Percentiles rank a stretch among this genome's conserved stretches.
Conservation (phyloP, 2,888 invertebrate genomes). For the Meteorus colon region DNA sequence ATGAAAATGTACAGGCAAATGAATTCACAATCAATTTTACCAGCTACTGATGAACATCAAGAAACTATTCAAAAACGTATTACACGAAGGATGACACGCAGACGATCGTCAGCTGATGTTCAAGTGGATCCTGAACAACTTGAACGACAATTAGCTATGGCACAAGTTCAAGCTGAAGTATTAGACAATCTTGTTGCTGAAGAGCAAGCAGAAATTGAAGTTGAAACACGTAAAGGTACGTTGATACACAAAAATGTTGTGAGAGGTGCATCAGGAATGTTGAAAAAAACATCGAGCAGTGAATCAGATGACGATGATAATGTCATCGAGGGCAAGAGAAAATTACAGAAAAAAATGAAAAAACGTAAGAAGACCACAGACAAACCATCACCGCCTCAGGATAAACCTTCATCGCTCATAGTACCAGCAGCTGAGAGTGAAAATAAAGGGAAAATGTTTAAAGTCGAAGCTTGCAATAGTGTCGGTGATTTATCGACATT, state of each 20-base stretch:
- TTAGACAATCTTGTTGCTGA: constrained; percentile 69
- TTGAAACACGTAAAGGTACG: constrained; percentile 63
- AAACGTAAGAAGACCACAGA: constrained; percentile 58
- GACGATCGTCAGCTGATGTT: constrained; percentile 67
- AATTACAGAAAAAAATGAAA: constrained; percentile 56
- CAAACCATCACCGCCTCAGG: constrained; percentile 50
- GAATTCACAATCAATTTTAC: constrained; percentile 48
- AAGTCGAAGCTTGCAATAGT: constrained; percentile 68
- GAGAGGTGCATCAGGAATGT: constrained; percentile 30
- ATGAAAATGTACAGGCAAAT: constrained; percentile 58
- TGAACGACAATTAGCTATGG: constrained; percentile 64
- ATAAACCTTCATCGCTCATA: background rate
- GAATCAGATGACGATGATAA: constrained; percentile 40
- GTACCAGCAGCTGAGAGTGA: background rate
- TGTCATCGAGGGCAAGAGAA: constrained; percentile 38
- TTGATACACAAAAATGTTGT: constrained; percentile 52
- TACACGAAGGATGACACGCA: constrained; percentile 66
- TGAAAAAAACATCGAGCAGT: constrained; percentile 42
- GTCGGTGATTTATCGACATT: constrained; percentile 67
- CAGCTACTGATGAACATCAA: constrained; percentile 51
- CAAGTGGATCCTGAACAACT: constrained; percentile 65
- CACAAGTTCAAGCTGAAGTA: constrained; percentile 68
- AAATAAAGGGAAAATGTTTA: constrained; percentile 49
- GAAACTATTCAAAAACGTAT: constrained; percentile 62
- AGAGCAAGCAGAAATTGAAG: constrained; percentile 69